A percentile compares a stretch with the other conserved stretches of the same genome.
Conservation (phyloP, 2,888 invertebrate genomes). For the Sinohyriopsis cumingii region DNA sequence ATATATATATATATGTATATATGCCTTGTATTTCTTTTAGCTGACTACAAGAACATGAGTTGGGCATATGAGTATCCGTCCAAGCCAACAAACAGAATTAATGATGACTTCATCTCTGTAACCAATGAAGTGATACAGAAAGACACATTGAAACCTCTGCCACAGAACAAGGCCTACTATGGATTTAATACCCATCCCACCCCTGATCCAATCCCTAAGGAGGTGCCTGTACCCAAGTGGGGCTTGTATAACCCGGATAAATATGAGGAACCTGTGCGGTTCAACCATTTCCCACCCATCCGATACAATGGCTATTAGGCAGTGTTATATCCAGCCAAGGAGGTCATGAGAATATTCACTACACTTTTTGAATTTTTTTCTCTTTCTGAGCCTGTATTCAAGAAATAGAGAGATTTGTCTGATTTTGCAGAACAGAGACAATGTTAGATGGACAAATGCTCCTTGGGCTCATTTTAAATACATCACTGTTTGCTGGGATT, state of each 20-base stretch:
- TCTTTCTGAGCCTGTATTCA: too few species aligned
- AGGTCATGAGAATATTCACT: too few species aligned
- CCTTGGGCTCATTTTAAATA: too few species aligned
- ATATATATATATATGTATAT: not conserved
- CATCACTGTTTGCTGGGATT: too few species aligned
- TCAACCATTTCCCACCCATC: constrained; percentile 74
- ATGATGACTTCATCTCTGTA: constrained; percentile 58
- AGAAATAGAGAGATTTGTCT: too few species aligned
- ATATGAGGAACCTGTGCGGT: constrained; percentile 64
- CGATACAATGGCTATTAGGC: constrained; percentile 55
- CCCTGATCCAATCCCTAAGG: constrained; percentile 58
- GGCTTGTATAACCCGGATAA: constrained; percentile 66
- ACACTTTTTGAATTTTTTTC: too few species aligned
- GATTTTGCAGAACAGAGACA: too few species aligned
- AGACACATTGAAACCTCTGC: constrained; percentile 56
- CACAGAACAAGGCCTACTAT: constrained; percentile 59
- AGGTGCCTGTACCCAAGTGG: constrained; percentile 66
- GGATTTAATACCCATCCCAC: constrained; percentile 51
- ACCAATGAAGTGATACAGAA: constrained; percentile 62
- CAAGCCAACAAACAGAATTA: constrained; percentile 58
- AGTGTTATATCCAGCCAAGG: too few species aligned
- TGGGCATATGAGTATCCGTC: constrained; percentile 65
- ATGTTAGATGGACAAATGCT: too few species aligned
- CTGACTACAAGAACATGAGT: constrained; percentile 63
- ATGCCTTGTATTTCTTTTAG: constrained; percentile 33